phyloP scores from a whole-genome alignment of 2,888 invertebrate genomes.

The Oegoconia quadripuncta region DNA sequence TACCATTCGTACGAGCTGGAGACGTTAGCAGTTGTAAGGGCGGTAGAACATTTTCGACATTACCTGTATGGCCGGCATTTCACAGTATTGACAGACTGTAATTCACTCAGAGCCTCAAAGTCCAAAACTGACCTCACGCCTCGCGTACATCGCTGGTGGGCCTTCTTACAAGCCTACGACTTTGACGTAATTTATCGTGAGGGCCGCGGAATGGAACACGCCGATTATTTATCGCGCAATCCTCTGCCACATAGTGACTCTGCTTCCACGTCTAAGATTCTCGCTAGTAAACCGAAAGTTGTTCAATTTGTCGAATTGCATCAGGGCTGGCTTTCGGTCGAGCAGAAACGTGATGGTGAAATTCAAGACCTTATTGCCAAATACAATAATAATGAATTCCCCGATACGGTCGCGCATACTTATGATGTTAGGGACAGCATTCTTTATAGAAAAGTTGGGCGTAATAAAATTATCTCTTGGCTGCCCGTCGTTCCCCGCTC shows the following conservation, averaged over 20 bases:
- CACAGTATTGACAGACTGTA: slow-evolving; percentile 17
- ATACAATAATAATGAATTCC: slow-evolving; percentile 3
- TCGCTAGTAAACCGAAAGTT: no score
- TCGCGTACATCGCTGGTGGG: slow-evolving; percentile 20
- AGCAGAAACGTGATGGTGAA: slow-evolving; percentile 28
- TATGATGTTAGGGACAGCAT: slow-evolving; percentile 15
- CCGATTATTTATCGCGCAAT: slow-evolving; percentile 25
- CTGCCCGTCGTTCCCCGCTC: slow-evolving; percentile 15
- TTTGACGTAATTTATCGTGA: slow-evolving; percentile 18
- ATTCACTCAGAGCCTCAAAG: slow-evolving; percentile 14
- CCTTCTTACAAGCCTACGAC: slow-evolving; percentile 19
- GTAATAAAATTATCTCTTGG: slow-evolving; percentile 8
- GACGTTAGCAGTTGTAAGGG: slow-evolving; percentile 18
- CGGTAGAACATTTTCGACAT: slow-evolving; percentile 14
- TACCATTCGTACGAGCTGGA: slow-evolving; percentile 24
- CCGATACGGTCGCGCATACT: background rate
- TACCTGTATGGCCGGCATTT: slow-evolving; percentile 16
- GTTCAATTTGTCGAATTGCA: slow-evolving; percentile 23
- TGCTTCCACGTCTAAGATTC: no score
- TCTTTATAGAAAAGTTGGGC: slow-evolving; percentile 14
- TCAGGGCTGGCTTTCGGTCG: slow-evolving; percentile 25
- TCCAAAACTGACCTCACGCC: slow-evolving; percentile 16
- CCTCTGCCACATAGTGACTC: slow-evolving; percentile 5
- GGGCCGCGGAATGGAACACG: slow-evolving; percentile 21
- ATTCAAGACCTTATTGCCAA: slow-evolving; percentile 21